These are phyloP conservation scores for Eurois occulta DNA, from an alignment of 2,888 invertebrate genomes.

Conservation along the genomic window DNA sequence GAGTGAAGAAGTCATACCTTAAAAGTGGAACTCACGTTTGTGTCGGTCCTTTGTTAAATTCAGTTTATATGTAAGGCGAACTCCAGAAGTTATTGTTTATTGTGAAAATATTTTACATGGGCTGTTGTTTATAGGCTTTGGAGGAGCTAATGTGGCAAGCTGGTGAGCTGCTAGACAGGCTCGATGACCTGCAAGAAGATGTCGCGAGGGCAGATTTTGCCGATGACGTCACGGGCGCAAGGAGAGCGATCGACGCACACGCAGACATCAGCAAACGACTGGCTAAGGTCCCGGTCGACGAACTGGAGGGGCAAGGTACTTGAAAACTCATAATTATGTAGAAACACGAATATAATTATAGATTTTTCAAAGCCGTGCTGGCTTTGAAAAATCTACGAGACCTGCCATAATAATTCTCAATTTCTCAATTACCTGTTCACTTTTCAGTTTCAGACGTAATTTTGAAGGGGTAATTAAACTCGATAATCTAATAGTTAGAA, in stretches of 20 bases:
- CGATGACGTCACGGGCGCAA: slow-evolving; percentile 97
- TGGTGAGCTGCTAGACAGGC: slow-evolving; percentile 96
- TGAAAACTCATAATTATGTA: neutral
- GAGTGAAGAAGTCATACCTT: slow-evolving; percentile 54
- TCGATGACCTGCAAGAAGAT: slow-evolving; percentile 98
- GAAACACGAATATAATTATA: no score
- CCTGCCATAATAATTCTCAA: slow-evolving; percentile 6
- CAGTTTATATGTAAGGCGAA: neutral
- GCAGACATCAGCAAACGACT: slow-evolving; percentile 98
- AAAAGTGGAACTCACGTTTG: slow-evolving; percentile 15
- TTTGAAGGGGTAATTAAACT: slow-evolving; percentile 38
- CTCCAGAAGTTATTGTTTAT: neutral
- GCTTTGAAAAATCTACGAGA: neutral
- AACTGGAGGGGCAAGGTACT: slow-evolving; percentile 96
- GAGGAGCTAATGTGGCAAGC: slow-evolving; percentile 99
- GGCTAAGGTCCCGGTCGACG: slow-evolving; percentile 97
- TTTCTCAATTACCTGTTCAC: slow-evolving; percentile 33
- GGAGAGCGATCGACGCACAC: slow-evolving; percentile 97
- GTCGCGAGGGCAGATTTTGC: slow-evolving; percentile 98
- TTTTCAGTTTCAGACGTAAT: slow-evolving; percentile 75
- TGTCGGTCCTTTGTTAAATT: slow-evolving; percentile 3
- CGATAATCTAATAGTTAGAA: slow-evolving; percentile 41
- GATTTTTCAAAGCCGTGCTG: no score
- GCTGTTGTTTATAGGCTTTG: slow-evolving; percentile 90
- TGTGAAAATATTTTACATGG: neutral